Evolutionary conservation across 2,113 vertebrate genomes (phyloP).

Genomic region (Rafetus swinhoei): DNA sequence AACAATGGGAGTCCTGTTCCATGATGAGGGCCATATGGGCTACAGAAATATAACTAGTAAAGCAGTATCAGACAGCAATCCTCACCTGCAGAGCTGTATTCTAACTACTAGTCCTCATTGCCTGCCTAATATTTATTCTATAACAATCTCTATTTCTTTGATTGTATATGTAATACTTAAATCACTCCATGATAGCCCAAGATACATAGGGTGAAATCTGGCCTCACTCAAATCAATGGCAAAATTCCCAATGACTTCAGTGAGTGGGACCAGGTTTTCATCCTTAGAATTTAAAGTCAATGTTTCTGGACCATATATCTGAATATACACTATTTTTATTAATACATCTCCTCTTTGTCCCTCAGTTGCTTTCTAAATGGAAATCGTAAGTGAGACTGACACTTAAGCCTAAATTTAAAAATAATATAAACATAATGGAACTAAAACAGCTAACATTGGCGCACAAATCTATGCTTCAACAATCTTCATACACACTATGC

Average conservation of each 20-base stretch:
- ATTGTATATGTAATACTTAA: neutral
- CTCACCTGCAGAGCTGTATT: neutral
- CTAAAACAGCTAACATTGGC: neutral
- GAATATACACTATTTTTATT: conserved; percentile 54
- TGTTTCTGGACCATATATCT: neutral
- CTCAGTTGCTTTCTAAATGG: conserved; percentile 37
- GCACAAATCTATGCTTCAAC: neutral
- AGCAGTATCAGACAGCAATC: neutral
- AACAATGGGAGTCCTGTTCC: neutral
- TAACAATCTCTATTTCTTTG: neutral
- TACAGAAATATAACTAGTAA: neutral
- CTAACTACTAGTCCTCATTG: neutral
- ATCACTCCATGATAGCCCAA: neutral
- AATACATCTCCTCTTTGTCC: conserved; percentile 56
- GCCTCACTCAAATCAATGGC: conserved; percentile 34
- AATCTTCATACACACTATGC: neutral
- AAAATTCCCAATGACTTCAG: conserved; percentile 46
- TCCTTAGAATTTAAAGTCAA: conserved; percentile 13
- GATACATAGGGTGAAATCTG: neutral
- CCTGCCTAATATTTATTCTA: neutral
- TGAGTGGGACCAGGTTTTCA: conserved; percentile 14
- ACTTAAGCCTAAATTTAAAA: neutral
- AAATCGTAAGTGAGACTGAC: conserved; percentile 1
- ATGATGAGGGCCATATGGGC: neutral
- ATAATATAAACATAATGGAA: conserved; percentile 3